A percentile compares a stretch with the other conserved stretches of the same genome.
Evolutionary conservation across 2,797 vertebrate species (phyloP).

Genomic region (Myotis daubentonii): DNA sequence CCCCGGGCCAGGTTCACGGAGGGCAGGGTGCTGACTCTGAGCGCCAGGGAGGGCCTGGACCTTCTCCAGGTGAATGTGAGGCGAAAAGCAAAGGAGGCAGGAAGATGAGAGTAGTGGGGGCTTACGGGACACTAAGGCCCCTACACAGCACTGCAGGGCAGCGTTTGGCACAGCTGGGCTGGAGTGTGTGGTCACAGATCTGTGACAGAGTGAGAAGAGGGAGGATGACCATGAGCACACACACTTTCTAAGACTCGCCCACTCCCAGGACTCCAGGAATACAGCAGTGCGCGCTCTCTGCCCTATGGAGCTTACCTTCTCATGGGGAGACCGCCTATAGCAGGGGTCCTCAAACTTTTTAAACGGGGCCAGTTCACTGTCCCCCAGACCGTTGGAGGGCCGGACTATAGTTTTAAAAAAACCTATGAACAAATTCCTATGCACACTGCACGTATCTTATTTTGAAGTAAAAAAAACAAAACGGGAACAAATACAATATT

Average conservation of each 20-base stretch:
- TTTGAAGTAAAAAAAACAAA: too few relatives aligned
- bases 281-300: neutral
- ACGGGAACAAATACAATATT: too few relatives aligned
- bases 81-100: neutral
- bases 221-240: neutral
- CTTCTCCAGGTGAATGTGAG: neutral
- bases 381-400: too few relatives aligned
- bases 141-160: neutral
- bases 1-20: too few relatives aligned
- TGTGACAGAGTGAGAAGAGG: too few relatives aligned
- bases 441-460: too few relatives aligned
- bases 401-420: too few relatives aligned
- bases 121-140: too few relatives aligned
- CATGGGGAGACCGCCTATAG: neutral
- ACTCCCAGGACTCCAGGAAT: neutral
- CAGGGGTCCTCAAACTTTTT: too few relatives aligned
- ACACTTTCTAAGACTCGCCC: neutral
- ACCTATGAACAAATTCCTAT: too few relatives aligned
- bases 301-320: neutral
- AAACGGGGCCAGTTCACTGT: too few relatives aligned
- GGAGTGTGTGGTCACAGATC: neutral
- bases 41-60: neutral
- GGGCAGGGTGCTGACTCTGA: neutral
- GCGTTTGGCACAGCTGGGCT: neutral
- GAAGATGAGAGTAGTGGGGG: neutral